Percentiles rank a stretch among this genome's conserved stretches.
phyloP scores from a whole-genome alignment of 2,113 vertebrate genomes.

The Neodontobutis hainanensis region DNA sequence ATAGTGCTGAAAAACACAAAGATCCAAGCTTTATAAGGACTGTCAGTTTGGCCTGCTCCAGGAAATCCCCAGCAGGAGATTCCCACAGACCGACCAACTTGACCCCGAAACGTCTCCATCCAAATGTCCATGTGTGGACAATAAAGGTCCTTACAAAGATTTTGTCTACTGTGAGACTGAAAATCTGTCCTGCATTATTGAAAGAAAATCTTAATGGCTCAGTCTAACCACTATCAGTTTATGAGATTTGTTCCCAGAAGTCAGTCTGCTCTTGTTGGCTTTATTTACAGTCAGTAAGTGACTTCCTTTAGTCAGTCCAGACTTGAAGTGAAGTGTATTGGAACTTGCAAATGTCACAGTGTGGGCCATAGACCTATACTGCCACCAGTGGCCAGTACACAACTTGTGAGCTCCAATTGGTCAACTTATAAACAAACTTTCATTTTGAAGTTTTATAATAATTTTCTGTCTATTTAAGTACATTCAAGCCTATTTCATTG shows the following conservation, averaged over 20 bases:
- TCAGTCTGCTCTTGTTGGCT: background rate
- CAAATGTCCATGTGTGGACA: background rate
- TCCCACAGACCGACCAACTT: slow-evolving; percentile 8
- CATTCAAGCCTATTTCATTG: too few relatives aligned
- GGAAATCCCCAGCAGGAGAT: slow-evolving; percentile 11
- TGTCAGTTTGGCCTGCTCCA: background rate
- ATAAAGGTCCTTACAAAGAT: background rate
- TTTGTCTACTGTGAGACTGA: background rate
- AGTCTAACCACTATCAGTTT: background rate
- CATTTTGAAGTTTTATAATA: too few relatives aligned
- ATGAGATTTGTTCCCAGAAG: background rate
- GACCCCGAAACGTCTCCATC: background rate
- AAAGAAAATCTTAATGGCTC: too few relatives aligned
- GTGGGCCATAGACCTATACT: too few relatives aligned
- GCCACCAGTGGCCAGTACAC: too few relatives aligned
- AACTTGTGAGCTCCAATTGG: too few relatives aligned
- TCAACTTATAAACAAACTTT: too few relatives aligned
- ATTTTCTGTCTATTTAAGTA: too few relatives aligned
- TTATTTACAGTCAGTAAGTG: background rate
- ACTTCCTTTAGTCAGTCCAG: background rate
- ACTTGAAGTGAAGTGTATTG: background rate
- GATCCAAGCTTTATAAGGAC: slow-evolving; percentile 5
- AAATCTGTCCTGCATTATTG: background rate
- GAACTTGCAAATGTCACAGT: too few relatives aligned
- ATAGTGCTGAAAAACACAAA: background rate